Evolutionary conservation across 2,797 vertebrate genomes (phyloP).

Genomic region (Rhodeus uyekii): DNA sequence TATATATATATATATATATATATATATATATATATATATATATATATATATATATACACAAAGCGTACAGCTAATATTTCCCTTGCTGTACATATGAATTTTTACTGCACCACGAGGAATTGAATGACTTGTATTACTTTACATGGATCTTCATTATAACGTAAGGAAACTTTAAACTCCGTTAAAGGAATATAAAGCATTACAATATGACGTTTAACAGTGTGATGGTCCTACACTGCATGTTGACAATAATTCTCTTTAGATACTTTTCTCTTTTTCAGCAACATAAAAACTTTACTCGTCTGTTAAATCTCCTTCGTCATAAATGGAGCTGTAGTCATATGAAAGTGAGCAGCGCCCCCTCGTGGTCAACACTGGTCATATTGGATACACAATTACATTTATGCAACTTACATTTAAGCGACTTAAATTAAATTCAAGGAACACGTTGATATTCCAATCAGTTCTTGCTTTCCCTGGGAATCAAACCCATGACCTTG

Average conservation of each 20-base stretch:
- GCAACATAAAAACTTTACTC: background rate
- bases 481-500: too few species aligned
- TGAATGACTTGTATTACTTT: background rate
- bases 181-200: background rate
- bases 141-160: background rate
- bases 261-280: background rate
- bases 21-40: too few species aligned
- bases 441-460: too few species aligned
- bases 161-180: background rate
- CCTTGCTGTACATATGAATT: background rate
- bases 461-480: too few species aligned
- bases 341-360: background rate
- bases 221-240: background rate
- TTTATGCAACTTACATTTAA: too few species aligned
- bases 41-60: too few species aligned
- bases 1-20: too few species aligned
- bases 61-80: background rate
- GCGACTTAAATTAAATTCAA: too few species aligned
- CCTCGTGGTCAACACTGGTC: background rate
- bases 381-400: background rate
- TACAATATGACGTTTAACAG: background rate
- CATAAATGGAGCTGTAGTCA: background rate
- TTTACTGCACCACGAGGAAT: background rate
- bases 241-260: background rate
- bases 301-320: background rate